Percentiles rank a stretch among this genome's conserved stretches.
Conservation (phyloP, 2,797 vertebrate genomes). For the Gymnoscopelus microlampas region DNA sequence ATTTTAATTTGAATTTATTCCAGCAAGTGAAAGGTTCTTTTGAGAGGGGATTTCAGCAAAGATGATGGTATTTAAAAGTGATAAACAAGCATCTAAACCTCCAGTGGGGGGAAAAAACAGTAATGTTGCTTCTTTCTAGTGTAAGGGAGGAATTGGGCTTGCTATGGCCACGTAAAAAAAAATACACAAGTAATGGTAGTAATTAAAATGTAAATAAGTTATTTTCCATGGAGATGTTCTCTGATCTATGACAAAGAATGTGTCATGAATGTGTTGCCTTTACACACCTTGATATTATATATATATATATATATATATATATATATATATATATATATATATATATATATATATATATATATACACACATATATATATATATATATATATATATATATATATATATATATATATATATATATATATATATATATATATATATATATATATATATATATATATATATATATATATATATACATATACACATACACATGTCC, state of each 20-base stretch:
- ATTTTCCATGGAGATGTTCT: constrained; percentile 71
- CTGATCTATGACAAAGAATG: constrained; percentile 74
- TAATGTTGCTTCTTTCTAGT: constrained; percentile 82
- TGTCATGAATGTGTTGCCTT: constrained; percentile 73
- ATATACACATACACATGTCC: constrained; percentile 43
- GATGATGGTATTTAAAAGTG: constrained; percentile 92
- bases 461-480: neutral
- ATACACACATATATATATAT: no score
- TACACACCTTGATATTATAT: constrained; percentile 67
- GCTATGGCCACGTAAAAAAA: constrained; percentile 81
- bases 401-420: neutral
- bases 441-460: neutral
- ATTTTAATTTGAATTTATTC: constrained; percentile 93
- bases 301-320: neutral
- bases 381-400: no score
- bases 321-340: neutral
- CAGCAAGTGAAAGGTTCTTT: constrained; percentile 92
- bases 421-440: no score
- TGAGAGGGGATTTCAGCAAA: constrained; percentile 90
- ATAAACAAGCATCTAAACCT: constrained; percentile 91
- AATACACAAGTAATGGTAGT: constrained; percentile 81
- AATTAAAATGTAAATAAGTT: constrained; percentile 84
- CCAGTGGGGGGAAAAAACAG: constrained; percentile 74
- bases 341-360: no score
- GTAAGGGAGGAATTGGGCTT: constrained; percentile 80